A percentile compares a stretch with the other conserved stretches of the same genome.
Evolutionary conservation across 2,888 invertebrate genomes (phyloP).

Genomic region (Scaptomyza reducta): DNA sequence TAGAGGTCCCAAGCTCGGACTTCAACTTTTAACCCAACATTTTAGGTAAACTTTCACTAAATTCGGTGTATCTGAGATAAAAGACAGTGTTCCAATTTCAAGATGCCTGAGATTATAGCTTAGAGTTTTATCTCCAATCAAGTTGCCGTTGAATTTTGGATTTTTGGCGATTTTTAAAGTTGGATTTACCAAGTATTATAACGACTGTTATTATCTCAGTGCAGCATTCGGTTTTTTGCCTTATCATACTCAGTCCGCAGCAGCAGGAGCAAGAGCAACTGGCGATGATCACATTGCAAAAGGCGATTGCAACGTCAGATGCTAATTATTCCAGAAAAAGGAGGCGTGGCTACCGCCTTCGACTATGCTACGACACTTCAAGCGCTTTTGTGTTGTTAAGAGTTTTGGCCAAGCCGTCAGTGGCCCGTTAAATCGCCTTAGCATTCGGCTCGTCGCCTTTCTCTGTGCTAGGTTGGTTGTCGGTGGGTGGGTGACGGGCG

Average conservation of each 20-base stretch:
- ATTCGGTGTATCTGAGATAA: too few relatives aligned
- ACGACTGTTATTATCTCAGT: neutral
- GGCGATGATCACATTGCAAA: constrained; percentile 5
- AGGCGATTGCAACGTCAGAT: constrained; percentile 36
- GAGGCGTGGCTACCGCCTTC: constrained; percentile 1
- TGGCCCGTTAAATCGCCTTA: constrained; percentile 65
- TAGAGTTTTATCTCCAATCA: too few relatives aligned
- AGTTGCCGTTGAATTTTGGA: too few relatives aligned
- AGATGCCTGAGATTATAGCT: too few relatives aligned
- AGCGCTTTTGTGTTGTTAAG: constrained; percentile 32
- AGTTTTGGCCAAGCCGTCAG: constrained; percentile 20
- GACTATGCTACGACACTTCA: constrained; percentile 24
- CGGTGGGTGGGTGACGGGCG: neutral
- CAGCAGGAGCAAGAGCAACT: neutral
- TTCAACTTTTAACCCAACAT: too few relatives aligned
- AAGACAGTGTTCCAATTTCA: too few relatives aligned
- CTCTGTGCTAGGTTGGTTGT: neutral
- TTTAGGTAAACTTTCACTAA: too few relatives aligned
- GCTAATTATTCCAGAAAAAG: constrained; percentile 57
- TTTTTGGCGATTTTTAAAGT: too few relatives aligned
- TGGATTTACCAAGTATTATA: too few relatives aligned
- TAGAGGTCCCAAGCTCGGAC: too few relatives aligned
- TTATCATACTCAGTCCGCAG: constrained; percentile 14
- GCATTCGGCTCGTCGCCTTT: constrained; percentile 23
- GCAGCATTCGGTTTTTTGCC: constrained; percentile 43